Percentiles rank a stretch among this genome's conserved stretches.
Evolutionary conservation across 1,140 invertebrate genomes (phyloP).

Genomic region (Drosophila hydei): DNA sequence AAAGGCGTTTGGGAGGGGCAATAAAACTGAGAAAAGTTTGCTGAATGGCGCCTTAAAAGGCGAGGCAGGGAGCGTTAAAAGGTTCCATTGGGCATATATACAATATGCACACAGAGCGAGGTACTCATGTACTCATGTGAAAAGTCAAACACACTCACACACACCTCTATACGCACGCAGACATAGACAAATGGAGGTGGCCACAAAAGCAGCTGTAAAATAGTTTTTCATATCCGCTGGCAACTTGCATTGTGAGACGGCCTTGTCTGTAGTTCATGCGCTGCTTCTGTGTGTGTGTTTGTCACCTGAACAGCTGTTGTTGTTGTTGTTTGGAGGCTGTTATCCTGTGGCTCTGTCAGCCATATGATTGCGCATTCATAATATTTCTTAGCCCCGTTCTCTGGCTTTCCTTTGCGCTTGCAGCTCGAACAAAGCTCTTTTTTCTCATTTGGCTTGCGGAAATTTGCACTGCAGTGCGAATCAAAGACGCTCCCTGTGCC

Average conservation of each 20-base stretch:
- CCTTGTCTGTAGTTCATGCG: background rate
- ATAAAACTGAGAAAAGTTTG: conserved; percentile 39
- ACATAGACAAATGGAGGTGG: conserved; percentile 18
- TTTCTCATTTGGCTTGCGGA: conserved; percentile 69
- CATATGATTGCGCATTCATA: conserved; percentile 75
- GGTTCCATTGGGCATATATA: conserved; percentile 3
- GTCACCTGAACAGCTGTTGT: conserved; percentile 57
- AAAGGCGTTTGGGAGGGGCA: conserved; percentile 19
- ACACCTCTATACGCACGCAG: background rate
- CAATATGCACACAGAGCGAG: background rate
- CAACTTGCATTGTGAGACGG: conserved; percentile 61
- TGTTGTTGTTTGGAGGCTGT: conserved; percentile 14
- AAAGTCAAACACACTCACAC: conserved; percentile 10
- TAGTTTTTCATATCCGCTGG: conserved; percentile 79
- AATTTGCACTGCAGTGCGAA: conserved; percentile 66
- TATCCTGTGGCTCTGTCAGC: conserved; percentile 31
- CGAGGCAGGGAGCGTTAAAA: conserved; percentile 14
- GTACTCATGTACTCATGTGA: conserved; percentile 1
- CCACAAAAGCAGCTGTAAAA: conserved; percentile 71
- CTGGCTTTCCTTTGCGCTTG: conserved; percentile 3
- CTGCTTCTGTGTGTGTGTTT: conserved; percentile 18
- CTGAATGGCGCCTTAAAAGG: conserved; percentile 4
- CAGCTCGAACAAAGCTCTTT: conserved; percentile 45
- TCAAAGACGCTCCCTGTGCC: conserved; percentile 55
- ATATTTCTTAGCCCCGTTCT: conserved; percentile 46